phyloP scores from a whole-genome alignment of 2,888 invertebrate genomes.

The Helleia helle region DNA sequence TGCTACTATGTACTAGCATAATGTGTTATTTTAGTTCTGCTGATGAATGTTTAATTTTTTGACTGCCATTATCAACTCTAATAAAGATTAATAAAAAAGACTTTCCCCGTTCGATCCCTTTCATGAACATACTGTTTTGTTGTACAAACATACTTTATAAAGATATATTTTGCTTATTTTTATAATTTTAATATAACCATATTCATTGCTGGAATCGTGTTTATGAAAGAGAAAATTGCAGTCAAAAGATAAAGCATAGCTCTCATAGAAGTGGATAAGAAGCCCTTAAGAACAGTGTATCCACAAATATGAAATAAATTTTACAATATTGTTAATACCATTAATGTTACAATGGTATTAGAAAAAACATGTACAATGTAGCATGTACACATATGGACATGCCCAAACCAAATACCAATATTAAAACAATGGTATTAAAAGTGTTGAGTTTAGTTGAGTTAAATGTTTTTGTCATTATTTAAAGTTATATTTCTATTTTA shows the following conservation, averaged over 20 bases:
- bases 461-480: neutral
- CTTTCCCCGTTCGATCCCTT: too few species aligned
- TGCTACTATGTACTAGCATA: constrained; percentile 1
- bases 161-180: too few species aligned
- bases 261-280: neutral
- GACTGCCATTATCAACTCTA: neutral
- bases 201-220: too few species aligned
- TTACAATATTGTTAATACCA: neutral
- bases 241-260: neutral
- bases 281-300: neutral
- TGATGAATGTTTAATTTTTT: neutral
- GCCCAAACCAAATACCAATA: neutral
- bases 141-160: too few species aligned
- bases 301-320: neutral
- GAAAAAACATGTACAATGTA: neutral
- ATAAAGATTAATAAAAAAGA: too few species aligned
- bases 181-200: too few species aligned
- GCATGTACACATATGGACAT: neutral
- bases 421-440: neutral
- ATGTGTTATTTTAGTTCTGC: neutral
- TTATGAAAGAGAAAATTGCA: neutral
- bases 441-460: neutral
- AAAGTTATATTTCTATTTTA: constrained; percentile 18
- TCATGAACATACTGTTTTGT: too few species aligned
- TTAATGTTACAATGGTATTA: neutral